Base-by-base conservation (phyloP, 1,140 invertebrate species). In the Odontomachus brunneus region DNA sequence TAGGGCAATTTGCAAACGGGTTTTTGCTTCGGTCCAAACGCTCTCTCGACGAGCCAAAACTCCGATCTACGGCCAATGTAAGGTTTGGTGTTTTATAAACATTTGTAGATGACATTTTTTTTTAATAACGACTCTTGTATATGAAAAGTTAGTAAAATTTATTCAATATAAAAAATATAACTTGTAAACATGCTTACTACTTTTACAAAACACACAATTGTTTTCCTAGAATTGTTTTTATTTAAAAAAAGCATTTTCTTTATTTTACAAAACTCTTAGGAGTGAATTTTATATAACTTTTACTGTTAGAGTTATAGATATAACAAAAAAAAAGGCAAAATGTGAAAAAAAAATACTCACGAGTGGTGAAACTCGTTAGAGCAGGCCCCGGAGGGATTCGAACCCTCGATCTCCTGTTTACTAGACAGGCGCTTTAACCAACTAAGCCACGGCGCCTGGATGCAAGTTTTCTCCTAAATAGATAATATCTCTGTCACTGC, bases 341-440 rank as follows among this genome's bases (percentile, higher is more conserved):
- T 53, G 53, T 29, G 12, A 0, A 38, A 38, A 38, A 22, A 22
- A 19, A 55, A 33, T 33, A 33, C 29, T 33, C 29, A 5, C 29
- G 29, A 33, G n/a, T n/a, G n/a, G n/a, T 33, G 38, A 44, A 11
- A 15, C 11, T 11, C 7, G n/a, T 22, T n/a, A n/a, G 53, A 22
- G 24, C 84, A 94, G 94, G 94, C 94, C 91, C 94, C 94, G 94
- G 93, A 91, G 94, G 93, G 94, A 95, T 94, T 95, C 94, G 94
- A 94, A 94, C 94, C 92, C 94, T 89, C 93, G 94, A 95, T 95
- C 94, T 95, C 94, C 94, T 95, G 94, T 95, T 95, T 95, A 95
- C 94, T 95, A 95, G 94, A 95, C 94, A 95, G 94, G 94, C 94
- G 94, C 94, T 95, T 94, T 95, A 95, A 94, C 94, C 94, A 95